phyloP scores from a whole-genome alignment of 2,797 vertebrate genomes.

The Gobio occitaniae region DNA sequence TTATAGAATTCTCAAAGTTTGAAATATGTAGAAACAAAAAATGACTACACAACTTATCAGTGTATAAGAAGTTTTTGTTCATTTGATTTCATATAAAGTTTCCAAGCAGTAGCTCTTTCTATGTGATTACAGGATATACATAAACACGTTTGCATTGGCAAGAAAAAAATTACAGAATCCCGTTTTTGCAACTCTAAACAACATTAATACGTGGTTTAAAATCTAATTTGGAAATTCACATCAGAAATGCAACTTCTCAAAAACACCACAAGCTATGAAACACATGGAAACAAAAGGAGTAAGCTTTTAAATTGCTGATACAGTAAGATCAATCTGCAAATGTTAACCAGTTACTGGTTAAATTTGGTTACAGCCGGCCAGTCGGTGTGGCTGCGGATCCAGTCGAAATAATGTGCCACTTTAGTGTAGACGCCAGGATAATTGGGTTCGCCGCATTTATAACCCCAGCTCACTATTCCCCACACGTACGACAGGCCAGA shows the following conservation, averaged over 20 bases:
- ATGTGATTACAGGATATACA: background rate
- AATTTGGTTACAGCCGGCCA: slow-evolving; percentile 80
- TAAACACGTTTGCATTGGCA: background rate
- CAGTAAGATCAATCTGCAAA: background rate
- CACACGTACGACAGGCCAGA: slow-evolving; percentile 87
- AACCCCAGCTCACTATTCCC: slow-evolving; percentile 94
- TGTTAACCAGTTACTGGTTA: slow-evolving; percentile 70
- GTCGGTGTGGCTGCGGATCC: slow-evolving; percentile 84
- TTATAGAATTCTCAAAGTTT: background rate
- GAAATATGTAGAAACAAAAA: background rate
- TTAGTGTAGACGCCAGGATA: slow-evolving; percentile 91
- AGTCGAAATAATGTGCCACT: slow-evolving; percentile 88
- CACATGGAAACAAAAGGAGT: background rate
- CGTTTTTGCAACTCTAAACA: background rate
- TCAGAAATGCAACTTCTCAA: background rate
- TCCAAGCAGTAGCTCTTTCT: background rate
- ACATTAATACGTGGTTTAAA: background rate
- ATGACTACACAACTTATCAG: background rate
- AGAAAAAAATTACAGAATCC: background rate
- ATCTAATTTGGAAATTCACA: background rate
- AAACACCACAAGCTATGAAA: background rate
- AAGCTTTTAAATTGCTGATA: background rate
- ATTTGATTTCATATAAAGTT: background rate
- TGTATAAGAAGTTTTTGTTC: background rate
- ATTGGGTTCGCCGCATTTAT: slow-evolving; percentile 82